Percentiles rank a stretch among this genome's conserved stretches.
Evolutionary conservation across 2,797 vertebrate genomes (phyloP).

Genomic region (Lateolabrax maculatus): DNA sequence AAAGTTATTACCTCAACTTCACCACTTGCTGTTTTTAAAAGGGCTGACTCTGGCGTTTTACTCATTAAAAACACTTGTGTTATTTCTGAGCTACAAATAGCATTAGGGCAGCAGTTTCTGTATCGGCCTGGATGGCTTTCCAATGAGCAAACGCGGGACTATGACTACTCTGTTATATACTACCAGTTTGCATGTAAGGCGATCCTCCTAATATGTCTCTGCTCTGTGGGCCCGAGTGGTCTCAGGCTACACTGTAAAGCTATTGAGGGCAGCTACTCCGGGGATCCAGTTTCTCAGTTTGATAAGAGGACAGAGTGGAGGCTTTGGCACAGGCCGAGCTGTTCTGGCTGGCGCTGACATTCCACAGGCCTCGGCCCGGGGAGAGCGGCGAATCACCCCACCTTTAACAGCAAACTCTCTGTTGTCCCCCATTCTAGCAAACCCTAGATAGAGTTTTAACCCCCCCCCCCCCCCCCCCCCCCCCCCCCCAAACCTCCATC

Average conservation of each 20-base stretch:
- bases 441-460: constrained; percentile 46
- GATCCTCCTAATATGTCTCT: constrained; percentile 62
- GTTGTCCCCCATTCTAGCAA: constrained; percentile 43
- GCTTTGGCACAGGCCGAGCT: constrained; percentile 64
- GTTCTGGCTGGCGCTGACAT: constrained; percentile 76
- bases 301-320: constrained; percentile 77
- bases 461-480: too few relatives aligned
- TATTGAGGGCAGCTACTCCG: constrained; percentile 66
- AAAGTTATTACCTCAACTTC: constrained; percentile 54
- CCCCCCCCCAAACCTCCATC: constrained; percentile 31
- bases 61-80: constrained; percentile 54
- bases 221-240: constrained; percentile 56
- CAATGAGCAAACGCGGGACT: constrained; percentile 39
- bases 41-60: constrained; percentile 45
- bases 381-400: constrained; percentile 60
- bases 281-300: constrained; percentile 76
- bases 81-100: constrained; percentile 43
- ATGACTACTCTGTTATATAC: constrained; percentile 53
- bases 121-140: constrained; percentile 32
- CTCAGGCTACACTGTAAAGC: constrained; percentile 74
- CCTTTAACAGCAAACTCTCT: constrained; percentile 62
- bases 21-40: constrained; percentile 52
- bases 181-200: constrained; percentile 72
- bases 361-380: constrained; percentile 69
- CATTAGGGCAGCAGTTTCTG: constrained; percentile 25